These are phyloP conservation scores for Paracanthobrama guichenoti DNA, from an alignment of 2,113 vertebrate species.

Conservation along the genomic window DNA sequence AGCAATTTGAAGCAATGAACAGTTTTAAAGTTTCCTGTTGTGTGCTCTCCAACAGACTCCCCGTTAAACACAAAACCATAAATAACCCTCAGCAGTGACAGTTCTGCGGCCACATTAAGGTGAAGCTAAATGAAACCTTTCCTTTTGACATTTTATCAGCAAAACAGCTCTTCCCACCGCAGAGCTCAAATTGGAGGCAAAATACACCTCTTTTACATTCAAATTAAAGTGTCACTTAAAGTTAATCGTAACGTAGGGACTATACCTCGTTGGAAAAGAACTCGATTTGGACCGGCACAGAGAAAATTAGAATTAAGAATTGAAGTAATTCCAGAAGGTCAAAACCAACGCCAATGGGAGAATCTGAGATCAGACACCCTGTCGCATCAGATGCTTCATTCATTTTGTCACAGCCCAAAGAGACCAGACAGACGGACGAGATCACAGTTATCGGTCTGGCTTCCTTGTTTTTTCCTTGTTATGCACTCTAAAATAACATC, in stretches of 20 bases:
- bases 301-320: constrained; percentile 50
- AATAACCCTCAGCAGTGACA: constrained; percentile 51
- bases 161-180: constrained; percentile 27
- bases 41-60: constrained; percentile 23
- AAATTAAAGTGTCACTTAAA: constrained; percentile 64
- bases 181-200: constrained; percentile 42
- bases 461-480: constrained; percentile 23
- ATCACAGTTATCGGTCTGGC: not conserved
- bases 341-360: constrained; percentile 27
- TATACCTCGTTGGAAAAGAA: constrained; percentile 51
- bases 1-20: constrained; percentile 22
- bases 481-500: not conserved
- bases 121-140: constrained; percentile 56
- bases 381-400: constrained; percentile 41
- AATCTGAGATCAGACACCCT: constrained; percentile 14
- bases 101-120: constrained; percentile 48
- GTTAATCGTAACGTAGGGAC: constrained; percentile 53
- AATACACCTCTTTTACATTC: constrained; percentile 52
- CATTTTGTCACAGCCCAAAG: constrained; percentile 40
- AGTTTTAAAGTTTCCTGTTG: constrained; percentile 28
- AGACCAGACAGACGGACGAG: constrained; percentile 8
- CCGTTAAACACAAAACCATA: constrained; percentile 50
- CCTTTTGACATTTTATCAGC: constrained; percentile 58
- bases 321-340: constrained; percentile 49
- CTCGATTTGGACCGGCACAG: constrained; percentile 37